Evolutionary conservation across 2,888 invertebrate genomes (phyloP).

Genomic region (Ischnus inquisitorius): DNA sequence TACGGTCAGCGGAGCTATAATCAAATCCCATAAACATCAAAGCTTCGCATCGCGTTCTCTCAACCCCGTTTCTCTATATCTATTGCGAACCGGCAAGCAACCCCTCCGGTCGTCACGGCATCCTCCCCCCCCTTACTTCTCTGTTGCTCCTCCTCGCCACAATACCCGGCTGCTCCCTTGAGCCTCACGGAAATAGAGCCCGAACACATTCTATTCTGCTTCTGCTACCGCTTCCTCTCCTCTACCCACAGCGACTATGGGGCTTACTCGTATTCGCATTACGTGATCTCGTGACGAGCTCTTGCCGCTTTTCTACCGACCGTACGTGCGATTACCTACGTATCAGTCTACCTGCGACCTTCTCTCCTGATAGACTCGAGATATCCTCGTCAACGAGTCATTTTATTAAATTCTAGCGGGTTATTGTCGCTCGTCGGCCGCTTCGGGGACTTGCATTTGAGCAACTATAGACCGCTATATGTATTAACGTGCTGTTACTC

Average conservation of each 20-base stretch:
- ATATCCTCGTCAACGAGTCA: neutral
- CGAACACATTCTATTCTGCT: slow-evolving; percentile 36
- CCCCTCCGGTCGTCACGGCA: slow-evolving; percentile 50
- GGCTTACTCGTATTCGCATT: slow-evolving; percentile 58
- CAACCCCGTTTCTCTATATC: slow-evolving; percentile 51
- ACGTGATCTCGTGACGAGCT: slow-evolving; percentile 49
- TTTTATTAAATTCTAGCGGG: neutral
- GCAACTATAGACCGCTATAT: too few relatives aligned
- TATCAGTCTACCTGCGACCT: neutral
- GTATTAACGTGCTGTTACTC: too few relatives aligned
- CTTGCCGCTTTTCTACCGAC: slow-evolving; percentile 21
- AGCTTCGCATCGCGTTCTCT: slow-evolving; percentile 67
- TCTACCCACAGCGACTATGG: slow-evolving; percentile 41
- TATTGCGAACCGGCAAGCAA: slow-evolving; percentile 34
- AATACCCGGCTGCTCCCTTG: slow-evolving; percentile 62
- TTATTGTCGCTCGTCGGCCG: too few relatives aligned
- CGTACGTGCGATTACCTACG: slow-evolving; percentile 37
- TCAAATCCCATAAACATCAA: slow-evolving; percentile 80
- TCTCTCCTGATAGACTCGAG: neutral
- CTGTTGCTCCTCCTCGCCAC: slow-evolving; percentile 32
- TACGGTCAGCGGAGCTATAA: slow-evolving; percentile 71
- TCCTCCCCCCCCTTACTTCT: slow-evolving; percentile 19
- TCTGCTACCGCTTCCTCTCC: slow-evolving; percentile 14
- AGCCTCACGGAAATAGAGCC: slow-evolving; percentile 58
- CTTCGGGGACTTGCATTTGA: too few relatives aligned